phyloP scores from a whole-genome alignment of 2,797 vertebrate species.

The Anas bernieri region DNA sequence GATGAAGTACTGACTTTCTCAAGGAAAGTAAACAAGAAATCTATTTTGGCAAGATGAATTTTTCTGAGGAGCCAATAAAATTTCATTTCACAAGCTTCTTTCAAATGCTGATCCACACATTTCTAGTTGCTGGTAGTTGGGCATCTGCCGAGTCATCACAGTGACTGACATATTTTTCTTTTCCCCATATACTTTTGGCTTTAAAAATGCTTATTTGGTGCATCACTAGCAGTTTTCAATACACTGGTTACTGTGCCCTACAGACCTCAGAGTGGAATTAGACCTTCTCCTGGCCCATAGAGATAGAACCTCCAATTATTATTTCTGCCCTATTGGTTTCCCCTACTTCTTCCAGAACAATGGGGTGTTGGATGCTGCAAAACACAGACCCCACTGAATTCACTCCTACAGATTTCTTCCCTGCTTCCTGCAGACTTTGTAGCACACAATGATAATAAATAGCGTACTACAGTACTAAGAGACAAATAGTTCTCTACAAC shows the following conservation, averaged over 20 bases:
- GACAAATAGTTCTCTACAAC: background rate
- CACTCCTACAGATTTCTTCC: background rate
- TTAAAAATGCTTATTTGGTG: slow-evolving; percentile 71
- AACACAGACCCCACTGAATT: background rate
- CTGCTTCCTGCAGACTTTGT: background rate
- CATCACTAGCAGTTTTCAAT: slow-evolving; percentile 72
- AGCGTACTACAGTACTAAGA: background rate
- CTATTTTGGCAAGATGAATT: background rate
- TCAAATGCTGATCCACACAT: slow-evolving; percentile 65
- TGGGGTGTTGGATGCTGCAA: background rate
- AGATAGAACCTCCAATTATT: slow-evolving; percentile 13
- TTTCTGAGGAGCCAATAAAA: slow-evolving; percentile 37
- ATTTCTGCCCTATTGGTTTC: slow-evolving; percentile 24
- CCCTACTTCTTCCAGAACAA: slow-evolving; percentile 5
- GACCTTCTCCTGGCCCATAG: background rate
- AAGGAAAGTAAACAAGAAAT: slow-evolving; percentile 14
- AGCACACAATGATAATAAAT: background rate
- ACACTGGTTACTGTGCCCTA: slow-evolving; percentile 44
- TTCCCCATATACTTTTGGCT: slow-evolving; percentile 47
- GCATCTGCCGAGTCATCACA: slow-evolving; percentile 62
- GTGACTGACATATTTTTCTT: slow-evolving; percentile 69
- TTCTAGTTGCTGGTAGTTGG: slow-evolving; percentile 49
- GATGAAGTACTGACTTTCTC: background rate
- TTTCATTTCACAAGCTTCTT: slow-evolving; percentile 29
- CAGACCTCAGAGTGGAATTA: slow-evolving; percentile 68